Evolutionary conservation across 2,113 vertebrate species (phyloP), one percentile per base, ranked within the genome.

Genomic region (Columba livia): DNA sequence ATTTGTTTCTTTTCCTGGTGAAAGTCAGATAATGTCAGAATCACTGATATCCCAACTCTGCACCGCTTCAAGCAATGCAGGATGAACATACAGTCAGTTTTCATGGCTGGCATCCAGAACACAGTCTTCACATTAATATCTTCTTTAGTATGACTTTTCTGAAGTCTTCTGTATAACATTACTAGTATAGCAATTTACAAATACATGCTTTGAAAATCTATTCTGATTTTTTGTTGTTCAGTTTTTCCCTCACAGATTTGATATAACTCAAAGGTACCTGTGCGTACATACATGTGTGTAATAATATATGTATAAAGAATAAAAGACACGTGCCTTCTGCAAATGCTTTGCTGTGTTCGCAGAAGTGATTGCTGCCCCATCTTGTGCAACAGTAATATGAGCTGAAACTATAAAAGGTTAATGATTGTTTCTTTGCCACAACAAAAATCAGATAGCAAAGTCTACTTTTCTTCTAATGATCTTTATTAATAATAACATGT

Each of bases 381-480:
- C 51, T 92, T 12, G 7, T 0, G 1, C 54, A 81, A 90, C 57
- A 32, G 65, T 81, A 84, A 84, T 36, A 42, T 26, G 38, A 84
- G 57, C 31, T 87, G 72, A 75, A 92, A 79, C 62, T 67, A n/a
- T 86, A 90, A 94, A 47, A 95, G 47, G 65, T 81, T 91, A 94
- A 95, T 74, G 38, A 88, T 74, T 86, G 40, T 29, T 90, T 71
- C 24, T 73, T 77, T 60, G 25, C 4, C n/a, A 83, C 25, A 15
- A 62, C 60, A 56, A 28, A 54, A 26, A 16, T 7, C 23, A 42
- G 26, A 65, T 25, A 82, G 17, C 15, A 79, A 93, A 94, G 69
- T 23, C 28, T 70, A 31, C 9, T 72, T 93, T 92, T 90, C 32
- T 75, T 85, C 25, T 79, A 72, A 70, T 62, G 3, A 25, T 47